A percentile compares a stretch with the other conserved stretches of the same genome.
These are phyloP conservation scores for Apaloderma vittatum DNA, from an alignment of 2,113 vertebrate genomes.

Conservation along the genomic window DNA sequence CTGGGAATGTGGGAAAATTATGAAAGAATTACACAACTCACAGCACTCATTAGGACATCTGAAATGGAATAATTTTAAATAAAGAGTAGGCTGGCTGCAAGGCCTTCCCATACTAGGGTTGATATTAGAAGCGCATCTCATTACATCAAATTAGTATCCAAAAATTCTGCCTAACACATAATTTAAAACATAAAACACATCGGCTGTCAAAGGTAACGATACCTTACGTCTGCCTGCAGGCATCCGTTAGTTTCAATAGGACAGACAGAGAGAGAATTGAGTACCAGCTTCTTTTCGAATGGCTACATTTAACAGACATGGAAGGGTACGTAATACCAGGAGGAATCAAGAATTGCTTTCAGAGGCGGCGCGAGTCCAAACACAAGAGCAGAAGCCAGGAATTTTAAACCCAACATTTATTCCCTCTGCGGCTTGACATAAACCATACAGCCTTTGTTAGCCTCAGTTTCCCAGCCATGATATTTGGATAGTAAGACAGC, in stretches of 20 bases:
- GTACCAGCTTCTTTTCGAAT: neutral
- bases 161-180: slow-evolving; percentile 64
- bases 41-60: slow-evolving; percentile 64
- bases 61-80: slow-evolving; percentile 70
- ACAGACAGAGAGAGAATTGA: slow-evolving; percentile 35
- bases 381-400: slow-evolving; percentile 15
- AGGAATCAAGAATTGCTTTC: slow-evolving; percentile 32
- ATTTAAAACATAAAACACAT: slow-evolving; percentile 67
- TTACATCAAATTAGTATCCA: slow-evolving; percentile 57
- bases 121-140: slow-evolving; percentile 60
- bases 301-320: neutral
- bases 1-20: slow-evolving; percentile 37
- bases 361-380: neutral
- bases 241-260: slow-evolving; percentile 55
- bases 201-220: slow-evolving; percentile 61
- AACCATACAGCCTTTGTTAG: slow-evolving; percentile 41
- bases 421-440: slow-evolving; percentile 34
- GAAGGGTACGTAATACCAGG: neutral
- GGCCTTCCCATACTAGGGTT: slow-evolving; percentile 1
- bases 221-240: slow-evolving; percentile 53
- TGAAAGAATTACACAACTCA: slow-evolving; percentile 63
- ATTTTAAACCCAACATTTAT: slow-evolving; percentile 33
- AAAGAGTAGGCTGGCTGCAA: slow-evolving; percentile 65
- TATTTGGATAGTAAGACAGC: slow-evolving; percentile 49
- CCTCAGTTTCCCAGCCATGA: slow-evolving; percentile 64